Conservation (phyloP, 2,113 vertebrate species). For the Himantopus leucocephalus region DNA sequence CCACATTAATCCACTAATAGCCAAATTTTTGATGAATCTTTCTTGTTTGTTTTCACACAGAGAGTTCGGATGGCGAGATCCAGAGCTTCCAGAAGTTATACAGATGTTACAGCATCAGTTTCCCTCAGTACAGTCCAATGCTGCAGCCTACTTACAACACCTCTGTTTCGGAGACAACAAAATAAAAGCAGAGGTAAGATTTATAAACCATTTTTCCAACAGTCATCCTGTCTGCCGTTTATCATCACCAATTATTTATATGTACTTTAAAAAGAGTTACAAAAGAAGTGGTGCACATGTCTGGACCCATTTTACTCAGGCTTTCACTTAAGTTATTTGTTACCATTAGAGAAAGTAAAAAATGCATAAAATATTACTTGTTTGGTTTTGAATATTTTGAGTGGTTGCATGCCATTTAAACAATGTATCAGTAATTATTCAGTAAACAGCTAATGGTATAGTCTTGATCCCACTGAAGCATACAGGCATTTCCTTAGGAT, state of each 20-base stretch:
- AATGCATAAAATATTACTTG: neutral
- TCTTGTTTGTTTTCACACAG: slow-evolving; percentile 69
- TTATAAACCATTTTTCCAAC: neutral
- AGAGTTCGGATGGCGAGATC: slow-evolving; percentile 99
- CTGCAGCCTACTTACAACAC: slow-evolving; percentile 97
- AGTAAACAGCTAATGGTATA: neutral
- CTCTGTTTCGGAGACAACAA: slow-evolving; percentile 99
- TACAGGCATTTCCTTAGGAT: neutral
- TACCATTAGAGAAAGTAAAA: neutral
- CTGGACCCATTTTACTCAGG: neutral
- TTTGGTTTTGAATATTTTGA: neutral
- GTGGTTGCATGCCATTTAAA: neutral
- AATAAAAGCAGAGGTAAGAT: slow-evolving; percentile 96
- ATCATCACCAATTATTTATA: neutral
- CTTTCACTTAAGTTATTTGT: neutral
- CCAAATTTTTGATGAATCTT: neutral
- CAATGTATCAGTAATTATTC: neutral
- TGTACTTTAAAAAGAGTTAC: neutral
- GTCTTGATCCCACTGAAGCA: neutral
- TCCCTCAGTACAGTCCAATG: slow-evolving; percentile 97
- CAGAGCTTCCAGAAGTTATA: slow-evolving; percentile 98
- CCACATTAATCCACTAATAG: neutral
- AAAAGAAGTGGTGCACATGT: neutral
- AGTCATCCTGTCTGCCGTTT: neutral
- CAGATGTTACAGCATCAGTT: slow-evolving; percentile 99